Percentiles rank a stretch among this genome's conserved stretches.
Evolutionary conservation across 2,113 vertebrate genomes (phyloP).

Genomic region (Silurus asotus): DNA sequence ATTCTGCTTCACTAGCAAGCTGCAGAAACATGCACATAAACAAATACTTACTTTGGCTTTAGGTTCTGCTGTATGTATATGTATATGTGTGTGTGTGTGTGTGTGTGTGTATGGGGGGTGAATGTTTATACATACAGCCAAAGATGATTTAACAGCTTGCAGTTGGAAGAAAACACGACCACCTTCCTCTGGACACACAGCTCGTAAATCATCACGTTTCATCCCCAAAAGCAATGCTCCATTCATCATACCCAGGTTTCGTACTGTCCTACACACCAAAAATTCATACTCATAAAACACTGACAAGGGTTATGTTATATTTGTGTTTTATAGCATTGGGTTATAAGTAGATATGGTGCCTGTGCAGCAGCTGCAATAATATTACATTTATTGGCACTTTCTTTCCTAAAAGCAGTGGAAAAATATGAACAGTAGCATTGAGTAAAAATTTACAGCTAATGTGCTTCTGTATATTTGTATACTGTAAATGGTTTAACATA

Average conservation of each 20-base stretch:
- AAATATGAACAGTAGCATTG: neutral
- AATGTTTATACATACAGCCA: constrained; percentile 71
- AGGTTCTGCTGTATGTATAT: neutral
- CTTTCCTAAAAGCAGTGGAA: constrained; percentile 1
- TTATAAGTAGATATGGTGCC: neutral
- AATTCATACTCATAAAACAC: neutral
- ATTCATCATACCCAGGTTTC: constrained; percentile 74
- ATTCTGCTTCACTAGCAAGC: constrained; percentile 69
- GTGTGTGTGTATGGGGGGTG: neutral
- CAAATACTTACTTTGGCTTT: neutral
- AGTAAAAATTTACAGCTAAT: neutral
- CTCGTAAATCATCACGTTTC: constrained; percentile 73
- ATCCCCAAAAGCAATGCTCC: constrained; percentile 80
- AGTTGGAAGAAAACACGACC: constrained; percentile 78
- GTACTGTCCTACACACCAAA: constrained; percentile 73
- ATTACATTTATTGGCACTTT: neutral
- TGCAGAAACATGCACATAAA: constrained; percentile 46
- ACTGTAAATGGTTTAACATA: neutral
- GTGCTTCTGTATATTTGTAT: neutral
- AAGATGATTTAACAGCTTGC: constrained; percentile 67
- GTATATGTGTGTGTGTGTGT: neutral
- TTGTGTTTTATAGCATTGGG: neutral
- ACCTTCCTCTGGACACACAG: constrained; percentile 82
- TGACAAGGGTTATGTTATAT: neutral
- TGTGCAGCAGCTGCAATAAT: neutral